Base-by-base conservation (phyloP, 2,888 invertebrate species). In the Ornithoptera priamus region DNA sequence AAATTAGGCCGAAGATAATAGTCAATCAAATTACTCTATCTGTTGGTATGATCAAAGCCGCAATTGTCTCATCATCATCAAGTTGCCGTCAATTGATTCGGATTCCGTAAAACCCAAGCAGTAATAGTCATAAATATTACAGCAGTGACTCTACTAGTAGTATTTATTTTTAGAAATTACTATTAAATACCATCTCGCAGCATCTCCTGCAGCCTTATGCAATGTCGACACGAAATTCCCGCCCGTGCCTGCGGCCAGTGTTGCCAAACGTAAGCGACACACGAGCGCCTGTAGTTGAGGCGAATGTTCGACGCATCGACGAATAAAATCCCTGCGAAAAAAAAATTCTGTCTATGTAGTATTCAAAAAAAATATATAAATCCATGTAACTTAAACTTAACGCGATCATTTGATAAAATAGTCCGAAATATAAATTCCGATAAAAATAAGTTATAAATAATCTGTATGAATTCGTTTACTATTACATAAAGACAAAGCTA, bases 271-370 rank as follows among this genome's bases (percentile, higher is more conserved):
- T 67, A 98, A 83, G 36, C 96, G 93, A 81, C 95, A 95, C 62
- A 97, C 87, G 85, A 96, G 93, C 17, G 95, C 94, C 80, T 97
- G 96, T 18, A 97, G 80, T 69, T 96, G 91, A 0, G 95, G 94
- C 65, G 96, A 95, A 79, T 97, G 97, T 75, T 97, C 97, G 87
- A 97, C 94, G 77, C 97, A 94, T 73, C 96, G 95, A 62, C 94
- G 92, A 75, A 96, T 94, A 89, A 96, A 93, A 78, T 95, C 94
- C 81, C 95, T 95, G 77, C 12, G 61, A 58, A 72, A 50, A 58
- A 67, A 65, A 67, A 72, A 72, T 57, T 56, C 69, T 70, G 18
- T 15, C 4, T 18, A 50, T 50, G 2, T 50, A 50, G 50, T 50
- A 30, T 3, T 3, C 5, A 30, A 30, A 30, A 30, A 30, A 2